Evolutionary conservation across 2,113 vertebrate genomes (phyloP), one percentile per base, ranked within the genome.

Genomic region (Atherinomorus stipes): DNA sequence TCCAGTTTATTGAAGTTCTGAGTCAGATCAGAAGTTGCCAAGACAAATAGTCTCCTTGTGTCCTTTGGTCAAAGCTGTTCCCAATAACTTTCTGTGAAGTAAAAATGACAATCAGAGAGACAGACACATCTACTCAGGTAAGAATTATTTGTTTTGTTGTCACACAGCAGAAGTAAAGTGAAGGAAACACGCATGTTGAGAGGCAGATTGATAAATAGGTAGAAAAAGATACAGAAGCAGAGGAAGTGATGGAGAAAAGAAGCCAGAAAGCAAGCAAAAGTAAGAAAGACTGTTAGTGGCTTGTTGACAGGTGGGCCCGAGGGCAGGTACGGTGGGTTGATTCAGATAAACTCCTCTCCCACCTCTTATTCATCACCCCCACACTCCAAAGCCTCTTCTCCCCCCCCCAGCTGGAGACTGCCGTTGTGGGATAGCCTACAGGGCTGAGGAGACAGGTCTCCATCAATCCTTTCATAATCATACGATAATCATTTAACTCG

Each of bases 301-400:
- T 80, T 88, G 88, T 89, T 93, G 91, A 92, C 90, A 91, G 89
- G 80, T 89, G 85, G 73, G 87, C 91, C 91, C 59, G 71, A 58
- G 89, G 91, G 90, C 86, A 92, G 89, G 86, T 83, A 88, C 44
- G 88, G 88, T 86, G 88, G 85, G 85, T 81, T 88, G 86, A 91
- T 85, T 91, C 85, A 90, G 86, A 77, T 90, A 83, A 88, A 71
- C 85, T 88, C 73, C 70, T 81, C 60, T 58, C 54, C 57, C 65
- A 45, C 65, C 44, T 34, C 54, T 64, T 58, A 65, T 44, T 10
- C 50, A 68, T 28, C 50, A 21, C 42, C 56, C 58, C 26, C 62
- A 22, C 64, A 52, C 75, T 15, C 75, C 59, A 56, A 77, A 57
- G 69, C 76, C 54, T 64, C 54, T 74, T 64, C 66, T 70, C 61